These are phyloP conservation scores for Hydrochoerus hydrochaeris DNA, from an alignment of 2,113 vertebrate genomes.

Conservation along the genomic window DNA sequence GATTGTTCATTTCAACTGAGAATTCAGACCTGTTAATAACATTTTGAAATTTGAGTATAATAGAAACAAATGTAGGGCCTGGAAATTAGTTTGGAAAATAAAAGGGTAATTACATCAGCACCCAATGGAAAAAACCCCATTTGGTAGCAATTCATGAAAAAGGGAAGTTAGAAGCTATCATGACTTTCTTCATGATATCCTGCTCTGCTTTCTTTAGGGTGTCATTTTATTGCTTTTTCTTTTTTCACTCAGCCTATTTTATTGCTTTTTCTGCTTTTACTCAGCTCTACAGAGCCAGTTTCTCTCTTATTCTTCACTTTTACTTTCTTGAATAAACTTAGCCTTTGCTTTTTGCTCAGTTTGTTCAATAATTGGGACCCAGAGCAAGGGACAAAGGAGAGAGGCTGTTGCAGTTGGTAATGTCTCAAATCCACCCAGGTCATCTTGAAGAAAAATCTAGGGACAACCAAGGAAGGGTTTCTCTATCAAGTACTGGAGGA, in stretches of 20 bases:
- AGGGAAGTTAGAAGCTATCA: background rate
- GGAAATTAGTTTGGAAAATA: conserved; percentile 32
- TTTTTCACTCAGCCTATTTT: background rate
- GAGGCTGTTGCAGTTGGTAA: background rate
- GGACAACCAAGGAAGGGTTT: background rate
- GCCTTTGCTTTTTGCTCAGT: background rate
- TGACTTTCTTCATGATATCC: background rate
- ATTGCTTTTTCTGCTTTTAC: background rate
- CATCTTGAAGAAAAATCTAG: background rate
- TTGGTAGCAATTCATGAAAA: conserved; percentile 24
- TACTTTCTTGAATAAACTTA: background rate
- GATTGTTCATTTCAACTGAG: conserved; percentile 44
- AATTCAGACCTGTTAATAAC: conserved; percentile 47
- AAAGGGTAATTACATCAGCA: background rate
- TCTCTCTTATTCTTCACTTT: background rate
- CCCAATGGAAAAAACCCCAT: background rate
- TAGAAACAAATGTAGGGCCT: conserved; percentile 17
- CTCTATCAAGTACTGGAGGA: background rate
- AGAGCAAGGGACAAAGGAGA: background rate
- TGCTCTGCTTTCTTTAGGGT: background rate
- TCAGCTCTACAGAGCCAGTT: background rate
- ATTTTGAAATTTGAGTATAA: conserved; percentile 41
- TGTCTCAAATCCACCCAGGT: background rate
- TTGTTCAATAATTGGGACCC: background rate
- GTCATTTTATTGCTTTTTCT: background rate